These are phyloP conservation scores for Stercorarius parasiticus DNA, from an alignment of 2,113 vertebrate genomes.

Conservation along the genomic window DNA sequence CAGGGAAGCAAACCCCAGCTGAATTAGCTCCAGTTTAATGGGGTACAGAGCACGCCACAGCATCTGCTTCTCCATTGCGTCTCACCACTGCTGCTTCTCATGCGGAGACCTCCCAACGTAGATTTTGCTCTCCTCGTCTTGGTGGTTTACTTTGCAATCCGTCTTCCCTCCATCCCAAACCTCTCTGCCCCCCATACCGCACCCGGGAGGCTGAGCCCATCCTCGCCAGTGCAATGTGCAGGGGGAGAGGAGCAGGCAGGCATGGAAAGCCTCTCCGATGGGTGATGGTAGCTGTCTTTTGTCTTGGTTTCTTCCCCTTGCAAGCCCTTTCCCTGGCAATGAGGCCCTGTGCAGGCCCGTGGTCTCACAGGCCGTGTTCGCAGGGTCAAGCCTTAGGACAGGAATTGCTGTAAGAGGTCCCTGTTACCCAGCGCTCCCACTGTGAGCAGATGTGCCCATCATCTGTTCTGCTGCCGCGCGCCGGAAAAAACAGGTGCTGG, in stretches of 20 bases:
- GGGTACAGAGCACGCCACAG: accelerated
- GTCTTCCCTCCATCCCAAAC: not conserved
- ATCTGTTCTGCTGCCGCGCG: not conserved
- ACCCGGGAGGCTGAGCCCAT: accelerated
- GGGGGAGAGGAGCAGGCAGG: not conserved
- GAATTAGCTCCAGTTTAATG: not conserved
- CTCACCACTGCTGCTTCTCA: not conserved
- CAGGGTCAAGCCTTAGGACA: not conserved
- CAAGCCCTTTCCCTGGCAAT: not conserved
- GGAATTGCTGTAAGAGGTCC: not conserved
- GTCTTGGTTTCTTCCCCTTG: not conserved
- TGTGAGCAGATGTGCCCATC: not conserved
- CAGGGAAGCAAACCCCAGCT: not conserved
- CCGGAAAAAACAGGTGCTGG: not conserved
- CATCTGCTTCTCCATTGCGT: accelerated
- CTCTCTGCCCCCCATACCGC: accelerated
- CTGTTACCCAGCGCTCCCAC: not conserved
- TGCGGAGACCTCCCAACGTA: not conserved
- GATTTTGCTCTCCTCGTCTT: not conserved
- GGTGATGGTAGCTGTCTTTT: accelerated
- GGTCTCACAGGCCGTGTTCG: accelerated
- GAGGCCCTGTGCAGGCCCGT: not conserved
- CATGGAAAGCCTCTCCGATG: accelerated
- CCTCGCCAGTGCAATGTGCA: accelerated
- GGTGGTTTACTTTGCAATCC: not conserved